These are phyloP conservation scores for Mythimna ferrago DNA, from an alignment of 2,888 invertebrate genomes.

Conservation along the genomic window DNA sequence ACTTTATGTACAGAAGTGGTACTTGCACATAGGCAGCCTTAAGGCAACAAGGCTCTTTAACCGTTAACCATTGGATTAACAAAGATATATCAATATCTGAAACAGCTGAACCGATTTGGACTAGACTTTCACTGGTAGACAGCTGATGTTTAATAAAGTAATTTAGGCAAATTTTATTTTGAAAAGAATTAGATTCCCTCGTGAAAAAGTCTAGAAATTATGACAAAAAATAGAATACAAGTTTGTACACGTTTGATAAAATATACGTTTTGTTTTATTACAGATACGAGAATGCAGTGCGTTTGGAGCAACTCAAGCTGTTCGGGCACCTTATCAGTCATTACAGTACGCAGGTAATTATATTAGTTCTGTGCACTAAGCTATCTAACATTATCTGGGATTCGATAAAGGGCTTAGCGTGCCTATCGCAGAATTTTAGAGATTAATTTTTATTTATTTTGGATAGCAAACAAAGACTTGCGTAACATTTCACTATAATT, in stretches of 20 bases:
- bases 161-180: too few species aligned
- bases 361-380: not conserved
- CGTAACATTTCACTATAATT: constrained; percentile 16
- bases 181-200: too few species aligned
- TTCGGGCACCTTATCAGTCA: constrained; percentile 96
- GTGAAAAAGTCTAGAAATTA: too few species aligned
- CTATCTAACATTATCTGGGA: constrained; percentile 17
- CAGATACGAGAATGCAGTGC: constrained; percentile 95
- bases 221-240: too few species aligned
- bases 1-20: too few species aligned
- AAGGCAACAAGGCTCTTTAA: too few species aligned
- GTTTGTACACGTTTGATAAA: not conserved
- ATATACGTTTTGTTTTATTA: constrained; percentile 75
- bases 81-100: too few species aligned
- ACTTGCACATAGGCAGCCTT: too few species aligned
- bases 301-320: constrained; percentile 96
- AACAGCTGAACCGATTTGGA: too few species aligned
- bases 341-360: constrained; percentile 91
- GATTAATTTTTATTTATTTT: constrained; percentile 16
- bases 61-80: too few species aligned
- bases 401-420: constrained; percentile 4
- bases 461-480: constrained; percentile 10
- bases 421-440: constrained; percentile 5
- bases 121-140: too few species aligned
- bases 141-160: too few species aligned